These are phyloP conservation scores for Polydrusus cervinus DNA, from an alignment of 2,888 invertebrate genomes.

Conservation along the genomic window DNA sequence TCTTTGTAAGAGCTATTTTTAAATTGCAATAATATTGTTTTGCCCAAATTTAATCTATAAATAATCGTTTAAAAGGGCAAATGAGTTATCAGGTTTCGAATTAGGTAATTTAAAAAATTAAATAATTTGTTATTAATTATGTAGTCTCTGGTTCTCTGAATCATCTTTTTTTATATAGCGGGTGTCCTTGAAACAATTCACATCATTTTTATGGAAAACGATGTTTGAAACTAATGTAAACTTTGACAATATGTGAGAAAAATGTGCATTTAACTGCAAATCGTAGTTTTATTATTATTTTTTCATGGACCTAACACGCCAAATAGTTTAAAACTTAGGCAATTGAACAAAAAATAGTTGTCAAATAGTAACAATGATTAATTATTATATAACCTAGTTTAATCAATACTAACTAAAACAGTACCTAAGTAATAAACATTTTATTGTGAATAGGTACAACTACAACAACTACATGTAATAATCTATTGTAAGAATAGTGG, in stretches of 20 bases:
- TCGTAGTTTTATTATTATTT: background rate
- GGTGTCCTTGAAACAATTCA: constrained; percentile 42
- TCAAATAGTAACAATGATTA: too few species aligned
- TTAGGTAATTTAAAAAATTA: constrained; percentile 33
- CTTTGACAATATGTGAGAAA: background rate
- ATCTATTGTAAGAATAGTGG: too few species aligned
- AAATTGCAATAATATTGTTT: constrained; percentile 19
- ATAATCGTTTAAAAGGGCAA: constrained; percentile 16
- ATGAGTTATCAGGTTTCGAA: constrained; percentile 25
- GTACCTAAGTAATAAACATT: too few species aligned
- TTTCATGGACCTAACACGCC: too few species aligned
- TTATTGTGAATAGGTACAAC: too few species aligned
- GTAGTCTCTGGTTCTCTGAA: constrained; percentile 26
- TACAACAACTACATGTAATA: too few species aligned
- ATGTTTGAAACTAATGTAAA: constrained; percentile 8
- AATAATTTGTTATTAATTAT: constrained; percentile 42
- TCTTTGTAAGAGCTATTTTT: constrained; percentile 33
- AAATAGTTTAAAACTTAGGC: too few species aligned
- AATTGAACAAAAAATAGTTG: too few species aligned
- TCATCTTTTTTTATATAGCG: constrained; percentile 44
- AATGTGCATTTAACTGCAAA: background rate
- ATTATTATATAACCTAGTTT: too few species aligned
- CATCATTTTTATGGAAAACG: constrained; percentile 34
- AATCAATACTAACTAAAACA: too few species aligned
- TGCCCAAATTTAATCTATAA: constrained; percentile 33